Percentiles rank a stretch among this genome's conserved stretches.
Evolutionary conservation across 1,140 invertebrate species (phyloP).

Genomic region (Drosophila ironensis): DNA sequence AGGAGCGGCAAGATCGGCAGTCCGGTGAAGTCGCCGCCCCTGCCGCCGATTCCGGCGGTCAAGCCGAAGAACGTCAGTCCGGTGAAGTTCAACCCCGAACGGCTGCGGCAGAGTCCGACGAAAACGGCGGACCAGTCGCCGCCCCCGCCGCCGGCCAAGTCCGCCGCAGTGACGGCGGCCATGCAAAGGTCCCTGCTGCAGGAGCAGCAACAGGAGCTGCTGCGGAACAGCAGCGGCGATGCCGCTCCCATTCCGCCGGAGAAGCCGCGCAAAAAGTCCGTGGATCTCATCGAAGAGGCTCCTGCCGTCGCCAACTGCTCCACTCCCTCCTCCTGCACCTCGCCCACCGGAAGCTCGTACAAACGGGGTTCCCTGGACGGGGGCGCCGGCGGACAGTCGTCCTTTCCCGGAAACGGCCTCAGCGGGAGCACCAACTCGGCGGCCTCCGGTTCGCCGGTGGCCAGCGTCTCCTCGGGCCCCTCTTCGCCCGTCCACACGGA

Average conservation of each 20-base stretch:
- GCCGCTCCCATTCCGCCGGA: slow-evolving; percentile 69
- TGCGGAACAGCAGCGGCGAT: slow-evolving; percentile 16
- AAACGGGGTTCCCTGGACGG: slow-evolving; percentile 66
- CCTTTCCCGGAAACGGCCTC: slow-evolving; percentile 33
- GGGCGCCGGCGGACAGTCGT: slow-evolving; percentile 13
- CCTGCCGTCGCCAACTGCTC: slow-evolving; percentile 41
- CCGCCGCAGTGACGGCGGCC: slow-evolving; percentile 68
- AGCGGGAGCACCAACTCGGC: slow-evolving; percentile 72
- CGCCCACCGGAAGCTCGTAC: slow-evolving; percentile 55
- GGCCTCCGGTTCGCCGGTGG: slow-evolving; percentile 68
- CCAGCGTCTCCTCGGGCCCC: slow-evolving; percentile 82
- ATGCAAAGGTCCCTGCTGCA: slow-evolving; percentile 64
- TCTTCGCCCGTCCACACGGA: slow-evolving; percentile 83
- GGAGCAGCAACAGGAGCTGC: slow-evolving; percentile 53
- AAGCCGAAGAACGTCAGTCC: slow-evolving; percentile 78
- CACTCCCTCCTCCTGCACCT: slow-evolving; percentile 51
- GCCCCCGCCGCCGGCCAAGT: slow-evolving; percentile 75
- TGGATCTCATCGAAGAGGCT: slow-evolving; percentile 72
- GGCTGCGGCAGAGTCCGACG: slow-evolving; percentile 65
- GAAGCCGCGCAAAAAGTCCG: slow-evolving; percentile 77
- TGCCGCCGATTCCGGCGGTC: slow-evolving; percentile 77
- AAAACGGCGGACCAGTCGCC: slow-evolving; percentile 57
- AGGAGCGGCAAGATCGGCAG: slow-evolving; percentile 74
- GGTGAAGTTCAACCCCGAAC: slow-evolving; percentile 62
- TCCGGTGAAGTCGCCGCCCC: slow-evolving; percentile 75